Percentiles rank a stretch among this genome's conserved stretches.
These are phyloP conservation scores for Cyphomyrus discorhynchus DNA, from an alignment of 2,113 vertebrate genomes.

Conservation along the genomic window DNA sequence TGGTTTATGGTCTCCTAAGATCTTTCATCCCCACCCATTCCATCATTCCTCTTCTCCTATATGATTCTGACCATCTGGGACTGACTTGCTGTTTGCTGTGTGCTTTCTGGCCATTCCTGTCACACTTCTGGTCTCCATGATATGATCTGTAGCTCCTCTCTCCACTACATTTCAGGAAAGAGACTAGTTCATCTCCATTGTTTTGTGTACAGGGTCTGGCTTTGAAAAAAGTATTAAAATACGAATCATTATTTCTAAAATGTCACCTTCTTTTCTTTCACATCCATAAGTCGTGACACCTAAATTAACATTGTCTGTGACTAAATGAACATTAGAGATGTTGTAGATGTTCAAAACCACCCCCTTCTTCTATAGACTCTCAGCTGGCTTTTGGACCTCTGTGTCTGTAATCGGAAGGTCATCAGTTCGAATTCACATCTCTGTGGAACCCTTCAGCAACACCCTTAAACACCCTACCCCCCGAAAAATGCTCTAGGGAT, in stretches of 20 bases:
- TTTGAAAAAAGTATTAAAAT: slow-evolving; percentile 16
- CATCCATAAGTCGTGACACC: neutral
- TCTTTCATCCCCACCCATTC: neutral
- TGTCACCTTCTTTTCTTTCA: neutral
- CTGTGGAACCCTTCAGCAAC: neutral
- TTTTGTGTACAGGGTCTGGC: neutral
- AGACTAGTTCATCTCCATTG: neutral
- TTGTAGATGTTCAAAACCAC: neutral
- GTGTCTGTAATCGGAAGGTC: neutral
- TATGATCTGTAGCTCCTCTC: neutral
- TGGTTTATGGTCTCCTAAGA: slow-evolving; percentile 1
- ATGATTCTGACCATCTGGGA: slow-evolving; percentile 13
- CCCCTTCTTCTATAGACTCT: neutral
- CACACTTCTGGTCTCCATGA: neutral
- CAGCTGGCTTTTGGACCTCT: neutral
- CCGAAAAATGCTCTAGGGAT: neutral
- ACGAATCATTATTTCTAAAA: neutral
- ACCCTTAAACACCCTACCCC: neutral
- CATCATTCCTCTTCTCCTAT: neutral
- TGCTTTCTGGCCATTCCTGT: neutral
- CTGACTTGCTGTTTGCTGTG: neutral
- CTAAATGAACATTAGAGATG: neutral
- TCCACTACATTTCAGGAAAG: neutral
- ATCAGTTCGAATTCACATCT: neutral
- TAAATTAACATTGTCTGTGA: neutral